Percentiles rank a stretch among this genome's conserved stretches.
phyloP scores from a whole-genome alignment of 2,113 vertebrate genomes.

The Gallinago undulata region DNA sequence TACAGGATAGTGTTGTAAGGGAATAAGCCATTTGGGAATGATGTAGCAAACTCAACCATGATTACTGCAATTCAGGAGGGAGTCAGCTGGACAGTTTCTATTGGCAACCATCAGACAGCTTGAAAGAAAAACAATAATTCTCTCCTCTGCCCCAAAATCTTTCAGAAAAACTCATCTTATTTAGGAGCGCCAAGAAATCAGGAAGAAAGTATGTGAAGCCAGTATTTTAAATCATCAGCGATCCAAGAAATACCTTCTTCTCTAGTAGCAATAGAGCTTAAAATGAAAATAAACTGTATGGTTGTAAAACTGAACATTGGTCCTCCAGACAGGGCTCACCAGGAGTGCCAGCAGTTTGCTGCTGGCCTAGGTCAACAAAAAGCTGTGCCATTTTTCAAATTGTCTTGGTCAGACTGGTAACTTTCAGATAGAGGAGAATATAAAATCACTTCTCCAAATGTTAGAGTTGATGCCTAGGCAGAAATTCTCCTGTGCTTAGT shows the following conservation, averaged over 20 bases:
- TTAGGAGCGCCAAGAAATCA: background rate
- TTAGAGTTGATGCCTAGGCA: background rate
- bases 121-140: background rate
- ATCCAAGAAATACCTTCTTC: background rate
- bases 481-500: background rate
- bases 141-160: background rate
- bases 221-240: background rate
- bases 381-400: background rate
- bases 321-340: background rate
- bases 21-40: background rate
- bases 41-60: background rate
- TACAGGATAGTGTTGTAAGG: background rate
- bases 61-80: background rate
- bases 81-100: background rate
- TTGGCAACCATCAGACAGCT: background rate
- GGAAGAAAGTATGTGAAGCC: background rate
- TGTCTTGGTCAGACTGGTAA: background rate
- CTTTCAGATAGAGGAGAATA: background rate
- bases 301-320: background rate
- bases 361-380: background rate
- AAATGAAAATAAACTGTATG: background rate
- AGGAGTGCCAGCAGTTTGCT: background rate
- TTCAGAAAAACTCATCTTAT: background rate
- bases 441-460: background rate
- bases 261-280: background rate